phyloP scores from a whole-genome alignment of 2,888 invertebrate species.

The Spialia ferax region DNA sequence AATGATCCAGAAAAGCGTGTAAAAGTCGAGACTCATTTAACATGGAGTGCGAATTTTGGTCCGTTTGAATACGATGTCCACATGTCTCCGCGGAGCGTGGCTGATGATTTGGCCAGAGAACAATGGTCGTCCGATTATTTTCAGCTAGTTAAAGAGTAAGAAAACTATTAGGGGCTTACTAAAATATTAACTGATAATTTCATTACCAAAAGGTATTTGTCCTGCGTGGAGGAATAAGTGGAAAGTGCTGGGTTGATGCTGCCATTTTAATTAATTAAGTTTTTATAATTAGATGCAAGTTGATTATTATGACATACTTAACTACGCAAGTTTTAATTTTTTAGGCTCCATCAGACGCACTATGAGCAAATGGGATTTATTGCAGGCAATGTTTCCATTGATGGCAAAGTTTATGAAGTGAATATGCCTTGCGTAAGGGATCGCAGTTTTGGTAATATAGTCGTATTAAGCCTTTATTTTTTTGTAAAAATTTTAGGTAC shows the following conservation, averaged over 20 bases:
- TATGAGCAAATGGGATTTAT: conserved; percentile 91
- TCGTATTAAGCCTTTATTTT: not conserved
- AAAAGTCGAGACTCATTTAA: conserved; percentile 85
- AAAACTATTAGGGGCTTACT: conserved; percentile 39
- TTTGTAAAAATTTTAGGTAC: not conserved
- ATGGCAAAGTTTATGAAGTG: conserved; percentile 77
- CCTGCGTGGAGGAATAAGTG: too few species aligned
- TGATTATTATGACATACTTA: too few species aligned
- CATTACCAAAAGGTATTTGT: too few species aligned
- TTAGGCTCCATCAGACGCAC: conserved; percentile 90
- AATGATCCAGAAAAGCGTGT: conserved; percentile 63
- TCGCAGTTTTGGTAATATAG: conserved; percentile 88
- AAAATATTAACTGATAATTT: too few species aligned
- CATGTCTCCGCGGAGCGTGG: conserved; percentile 87
- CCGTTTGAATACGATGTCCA: conserved; percentile 90
- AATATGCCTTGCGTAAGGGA: conserved; percentile 89
- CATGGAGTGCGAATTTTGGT: conserved; percentile 87
- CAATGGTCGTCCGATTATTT: conserved; percentile 90
- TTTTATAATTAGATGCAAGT: too few species aligned
- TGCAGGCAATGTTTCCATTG: conserved; percentile 83
- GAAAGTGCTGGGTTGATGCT: too few species aligned
- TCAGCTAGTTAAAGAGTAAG: conserved; percentile 86
- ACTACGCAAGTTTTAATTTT: too few species aligned
- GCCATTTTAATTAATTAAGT: too few species aligned
- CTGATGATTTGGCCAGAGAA: conserved; percentile 89